These are phyloP conservation scores for Leptinotarsa rubiginosa DNA, from an alignment of 2,888 invertebrate species.

Conservation along the genomic window DNA sequence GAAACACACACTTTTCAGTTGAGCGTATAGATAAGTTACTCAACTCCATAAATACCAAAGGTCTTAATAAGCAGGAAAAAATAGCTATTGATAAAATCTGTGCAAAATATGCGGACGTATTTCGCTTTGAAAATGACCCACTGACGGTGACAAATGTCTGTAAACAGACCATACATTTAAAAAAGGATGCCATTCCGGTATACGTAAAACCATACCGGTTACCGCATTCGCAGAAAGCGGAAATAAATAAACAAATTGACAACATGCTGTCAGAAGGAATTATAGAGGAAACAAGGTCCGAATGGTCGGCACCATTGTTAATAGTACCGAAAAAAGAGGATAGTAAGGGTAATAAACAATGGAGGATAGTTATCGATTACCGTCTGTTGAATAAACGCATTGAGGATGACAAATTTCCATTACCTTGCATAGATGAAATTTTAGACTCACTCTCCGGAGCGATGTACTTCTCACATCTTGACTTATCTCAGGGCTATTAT, in stretches of 20 bases:
- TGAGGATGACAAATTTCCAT: too few species aligned
- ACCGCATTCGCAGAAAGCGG: conserved; percentile 47
- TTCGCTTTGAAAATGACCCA: conserved; percentile 43
- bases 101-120: conserved; percentile 46
- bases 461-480: conserved; percentile 51
- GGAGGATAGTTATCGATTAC: too few species aligned
- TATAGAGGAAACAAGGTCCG: conserved; percentile 45
- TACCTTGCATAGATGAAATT: too few species aligned
- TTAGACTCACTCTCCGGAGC: conserved; percentile 35
- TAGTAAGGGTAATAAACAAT: too few species aligned
- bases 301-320: conserved; percentile 46
- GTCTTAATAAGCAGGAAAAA: conserved; percentile 41
- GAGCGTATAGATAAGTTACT: conserved; percentile 37
- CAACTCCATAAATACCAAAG: conserved; percentile 36
- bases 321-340: conserved; percentile 43
- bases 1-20: conserved; percentile 24
- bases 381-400: too few species aligned
- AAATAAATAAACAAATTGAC: conserved; percentile 45
- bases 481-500: conserved; percentile 51
- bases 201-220: conserved; percentile 48
- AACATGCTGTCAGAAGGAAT: conserved; percentile 48
- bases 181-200: conserved; percentile 38
- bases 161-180: conserved; percentile 41
- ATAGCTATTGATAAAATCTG: conserved; percentile 38
- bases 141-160: conserved; percentile 46